Base-by-base conservation (phyloP, 2,797 vertebrate species). In the Sebastes paucispinis region DNA sequence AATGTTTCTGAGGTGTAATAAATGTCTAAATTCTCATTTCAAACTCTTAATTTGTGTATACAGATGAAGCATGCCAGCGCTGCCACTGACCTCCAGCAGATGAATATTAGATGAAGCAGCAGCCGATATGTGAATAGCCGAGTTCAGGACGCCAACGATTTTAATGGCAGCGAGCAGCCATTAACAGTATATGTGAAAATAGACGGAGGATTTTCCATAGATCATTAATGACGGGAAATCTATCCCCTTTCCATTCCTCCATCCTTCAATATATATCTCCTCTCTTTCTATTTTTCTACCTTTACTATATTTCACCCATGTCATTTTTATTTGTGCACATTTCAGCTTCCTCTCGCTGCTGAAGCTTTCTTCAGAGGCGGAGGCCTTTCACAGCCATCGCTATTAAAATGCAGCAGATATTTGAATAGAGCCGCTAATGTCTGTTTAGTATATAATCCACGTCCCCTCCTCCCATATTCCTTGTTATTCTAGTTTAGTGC, bases 401-500 rank as follows among this genome's bases (percentile, higher is more conserved):
- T 80, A 84, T 89, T 89, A 90, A 92, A 91, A 85, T 85, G 80
- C 88, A 77, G 25, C 55, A 86, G 85, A 91, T 93, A 90, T 91
- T 89, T 89, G 88, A 93, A 92, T 85, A 79, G 86, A 86, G 80
- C 84, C 47, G 69, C 89, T 94, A 92, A 93, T 92, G 86, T 92
- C 90, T 93, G 90, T 90, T 95, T 92, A 92, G 94, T 94, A 93
- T 89, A 93, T 93, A 94, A 91, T 93, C 91, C 93, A 94, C 93
- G 92, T 94, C 91, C 91, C 92, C 94, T 93, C 96, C 95, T 94
- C 94, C 91, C 94, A 90, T 96, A 95, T 97, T 97, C 97, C 97
- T 98, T 98, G 97, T 98, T 98, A 98, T 98, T 99, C 97, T 96
- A 95, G 93, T 96, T 95, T 96, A 98, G 97, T 97, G 92, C 95